These are phyloP conservation scores for Meleagris gallopavo DNA, from an alignment of 2,113 vertebrate species.

Conservation along the genomic window DNA sequence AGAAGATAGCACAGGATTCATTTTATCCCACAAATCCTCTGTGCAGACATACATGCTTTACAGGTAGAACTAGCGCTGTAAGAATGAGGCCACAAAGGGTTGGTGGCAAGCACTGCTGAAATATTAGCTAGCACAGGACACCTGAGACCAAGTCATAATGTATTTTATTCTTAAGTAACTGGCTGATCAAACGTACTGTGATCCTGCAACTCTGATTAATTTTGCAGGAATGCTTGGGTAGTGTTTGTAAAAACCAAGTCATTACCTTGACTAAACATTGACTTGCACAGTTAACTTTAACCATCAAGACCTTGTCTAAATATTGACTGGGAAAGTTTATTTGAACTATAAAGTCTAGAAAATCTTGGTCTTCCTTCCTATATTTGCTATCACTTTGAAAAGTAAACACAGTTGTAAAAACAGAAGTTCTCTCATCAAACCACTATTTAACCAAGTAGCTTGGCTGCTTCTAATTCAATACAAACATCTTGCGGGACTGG, in stretches of 20 bases:
- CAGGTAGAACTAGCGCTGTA: background rate
- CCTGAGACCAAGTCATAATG: background rate
- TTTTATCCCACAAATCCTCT: background rate
- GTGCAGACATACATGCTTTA: background rate
- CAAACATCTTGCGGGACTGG: background rate
- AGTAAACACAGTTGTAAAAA: slow-evolving; percentile 18
- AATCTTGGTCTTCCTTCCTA: slow-evolving; percentile 11
- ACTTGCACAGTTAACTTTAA: slow-evolving; percentile 62
- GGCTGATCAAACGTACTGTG: slow-evolving; percentile 24
- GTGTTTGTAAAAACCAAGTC: slow-evolving; percentile 57
- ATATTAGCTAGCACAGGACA: background rate
- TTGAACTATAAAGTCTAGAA: slow-evolving; percentile 32
- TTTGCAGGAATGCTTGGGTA: slow-evolving; percentile 34
- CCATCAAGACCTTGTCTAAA: slow-evolving; percentile 55
- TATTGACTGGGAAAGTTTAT: slow-evolving; percentile 67
- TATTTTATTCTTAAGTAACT: slow-evolving; percentile 21
- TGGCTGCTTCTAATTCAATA: slow-evolving; percentile 14
- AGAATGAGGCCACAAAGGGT: background rate
- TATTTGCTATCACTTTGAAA: slow-evolving; percentile 53
- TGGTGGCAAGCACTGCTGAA: background rate
- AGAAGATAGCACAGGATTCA: background rate
- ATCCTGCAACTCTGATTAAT: slow-evolving; percentile 50
- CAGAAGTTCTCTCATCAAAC: background rate
- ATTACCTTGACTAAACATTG: slow-evolving; percentile 69
- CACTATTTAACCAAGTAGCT: slow-evolving; percentile 47